Conservation (phyloP, 92 coral and sea anemone species). For the Desmophyllum pertusum region DNA sequence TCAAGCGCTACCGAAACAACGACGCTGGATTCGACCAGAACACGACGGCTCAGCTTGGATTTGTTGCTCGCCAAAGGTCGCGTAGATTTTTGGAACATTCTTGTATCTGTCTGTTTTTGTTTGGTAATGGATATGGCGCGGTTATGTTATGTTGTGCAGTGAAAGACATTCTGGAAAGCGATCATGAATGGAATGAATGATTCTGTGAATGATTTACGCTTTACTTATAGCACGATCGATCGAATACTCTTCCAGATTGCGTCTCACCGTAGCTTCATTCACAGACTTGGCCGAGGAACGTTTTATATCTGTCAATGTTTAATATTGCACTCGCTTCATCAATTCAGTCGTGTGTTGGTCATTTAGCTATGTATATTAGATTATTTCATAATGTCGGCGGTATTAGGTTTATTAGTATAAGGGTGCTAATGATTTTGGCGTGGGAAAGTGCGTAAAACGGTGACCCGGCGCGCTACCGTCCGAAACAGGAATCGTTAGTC, state of each 20-base stretch:
- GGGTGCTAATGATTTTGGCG: slow-evolving; percentile 25
- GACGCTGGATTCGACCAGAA: slow-evolving; percentile 24
- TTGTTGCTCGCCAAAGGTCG: slow-evolving; percentile 24
- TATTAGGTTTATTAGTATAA: slow-evolving; percentile 4
- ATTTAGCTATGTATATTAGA: slow-evolving; percentile 3
- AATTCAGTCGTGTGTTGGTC: slow-evolving; percentile 17
- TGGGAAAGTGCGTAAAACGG: slow-evolving; percentile 28
- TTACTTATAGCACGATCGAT: not conserved
- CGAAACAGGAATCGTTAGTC: slow-evolving; percentile 1
- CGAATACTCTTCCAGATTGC: not conserved
- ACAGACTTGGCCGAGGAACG: not conserved
- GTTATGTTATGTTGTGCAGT: not conserved
- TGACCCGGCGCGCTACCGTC: slow-evolving; percentile 13
- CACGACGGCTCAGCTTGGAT: slow-evolving; percentile 13
- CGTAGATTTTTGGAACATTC: not conserved
- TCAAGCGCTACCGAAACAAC: not conserved
- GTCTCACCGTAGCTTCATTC: not conserved
- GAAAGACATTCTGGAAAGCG: not conserved
- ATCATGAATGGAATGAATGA: not conserved
- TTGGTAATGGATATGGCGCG: slow-evolving; percentile 7
- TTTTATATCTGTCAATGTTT: slow-evolving; percentile 30
- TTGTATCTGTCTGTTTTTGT: slow-evolving; percentile 27
- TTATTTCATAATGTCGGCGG: slow-evolving; percentile 26
- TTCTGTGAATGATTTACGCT: not conserved
- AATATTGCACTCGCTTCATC: not conserved